These are phyloP conservation scores for Encarsia formosa DNA, from an alignment of 2,888 invertebrate genomes.

Conservation along the genomic window DNA sequence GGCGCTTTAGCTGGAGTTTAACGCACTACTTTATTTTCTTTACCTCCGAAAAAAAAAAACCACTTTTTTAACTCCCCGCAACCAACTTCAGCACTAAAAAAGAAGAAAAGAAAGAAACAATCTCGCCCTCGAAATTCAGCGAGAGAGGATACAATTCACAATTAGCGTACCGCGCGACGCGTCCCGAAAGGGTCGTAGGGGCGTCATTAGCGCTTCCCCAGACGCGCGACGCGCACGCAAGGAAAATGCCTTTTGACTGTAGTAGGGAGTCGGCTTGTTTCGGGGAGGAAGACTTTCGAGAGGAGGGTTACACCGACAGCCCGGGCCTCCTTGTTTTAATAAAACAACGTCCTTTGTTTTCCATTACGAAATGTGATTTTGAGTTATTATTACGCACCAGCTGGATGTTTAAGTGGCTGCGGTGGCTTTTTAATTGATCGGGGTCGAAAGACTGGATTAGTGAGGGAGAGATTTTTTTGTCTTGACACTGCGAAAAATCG, in stretches of 20 bases:
- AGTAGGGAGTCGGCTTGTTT: neutral
- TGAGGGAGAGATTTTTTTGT: too few relatives aligned
- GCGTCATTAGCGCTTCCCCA: slow-evolving; percentile 10
- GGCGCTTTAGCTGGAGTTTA: too few relatives aligned
- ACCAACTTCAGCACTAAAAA: neutral
- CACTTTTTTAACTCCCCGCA: too few relatives aligned
- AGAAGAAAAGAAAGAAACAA: neutral
- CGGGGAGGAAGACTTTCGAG: too few relatives aligned
- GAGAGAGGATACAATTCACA: slow-evolving; percentile 25
- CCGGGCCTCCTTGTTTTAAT: neutral
- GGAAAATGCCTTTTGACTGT: neutral
- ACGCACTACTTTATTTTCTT: too few relatives aligned
- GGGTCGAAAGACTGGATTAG: too few relatives aligned
- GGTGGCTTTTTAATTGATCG: too few relatives aligned
- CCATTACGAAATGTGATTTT: neutral
- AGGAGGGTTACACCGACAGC: too few relatives aligned
- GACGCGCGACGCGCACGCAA: neutral
- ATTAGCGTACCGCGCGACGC: too few relatives aligned
- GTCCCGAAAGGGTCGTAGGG: neutral
- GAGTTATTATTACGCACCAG: slow-evolving; percentile 7
- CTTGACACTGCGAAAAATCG: too few relatives aligned
- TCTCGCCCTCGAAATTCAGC: neutral
- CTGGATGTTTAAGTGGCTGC: too few relatives aligned
- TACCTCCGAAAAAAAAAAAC: too few relatives aligned
- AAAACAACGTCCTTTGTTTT: neutral